Evolutionary conservation across 2,888 invertebrate genomes (phyloP), one percentile per base, ranked within the genome.

Genomic region (Tetrapedia diversipes): DNA sequence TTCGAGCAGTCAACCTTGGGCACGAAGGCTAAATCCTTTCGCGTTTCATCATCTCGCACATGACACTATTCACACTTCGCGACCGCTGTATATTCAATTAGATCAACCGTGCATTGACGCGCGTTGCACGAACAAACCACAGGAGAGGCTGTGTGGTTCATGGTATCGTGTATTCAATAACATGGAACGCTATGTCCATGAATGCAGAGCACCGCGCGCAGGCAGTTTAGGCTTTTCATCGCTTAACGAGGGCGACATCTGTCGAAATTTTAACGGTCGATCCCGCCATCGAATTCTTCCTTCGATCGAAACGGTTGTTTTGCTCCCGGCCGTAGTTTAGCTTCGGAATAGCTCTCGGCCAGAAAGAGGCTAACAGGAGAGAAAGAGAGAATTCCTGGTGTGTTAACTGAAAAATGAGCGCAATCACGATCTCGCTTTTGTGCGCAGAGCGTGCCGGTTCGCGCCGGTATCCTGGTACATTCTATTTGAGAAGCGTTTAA

Each of bases 11-110:
- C 86, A 88, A 86, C 89, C 89, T 90, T 90, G 89, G 77, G 71
- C 79, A 80, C 86, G 89, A 89, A 89, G 89, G 89, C 89, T 86
- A 86, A 88, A 88, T 88, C 89, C 89, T 89, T 89, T 89, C 89
- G 88, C 85, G 88, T 89, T 89, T 89, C 89, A 86, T 89, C 89
- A 88, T 86, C 73, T 77, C 73, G 64, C 77, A 76, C 79, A 81
- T 77, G 86, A 86, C 86, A 81, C 79, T 83, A 70, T 70, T 83
- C 65, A 47, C 79, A 68, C 83, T 72, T 72, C 8, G 54, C 63
- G 65, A 70, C 66, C 45, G 59, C 49, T 37, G 41, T 72, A 41
- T 19, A 56, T 80, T 70, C 75, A 76, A 82, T 82, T 79, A 68
- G 78, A 82, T 80, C 68, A 71, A 57, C 29, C 32, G 61, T 61